Base-by-base conservation (phyloP, 2,797 vertebrate genomes). In the Lates japonicus region DNA sequence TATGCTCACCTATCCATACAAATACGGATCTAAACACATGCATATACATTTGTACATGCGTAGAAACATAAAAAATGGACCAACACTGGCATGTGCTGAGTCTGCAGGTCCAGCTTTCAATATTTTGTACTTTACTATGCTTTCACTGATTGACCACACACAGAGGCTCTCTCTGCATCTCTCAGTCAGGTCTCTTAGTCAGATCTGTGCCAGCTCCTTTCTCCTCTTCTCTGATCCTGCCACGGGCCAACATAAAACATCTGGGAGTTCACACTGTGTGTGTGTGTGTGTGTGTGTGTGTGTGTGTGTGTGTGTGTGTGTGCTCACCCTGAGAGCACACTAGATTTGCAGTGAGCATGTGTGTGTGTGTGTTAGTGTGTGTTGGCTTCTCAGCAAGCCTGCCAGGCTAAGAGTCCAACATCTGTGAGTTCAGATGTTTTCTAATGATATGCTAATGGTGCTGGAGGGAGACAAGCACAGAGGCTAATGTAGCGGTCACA, bases 391-490 rank as follows among this genome's bases (percentile, higher is more conserved):
- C 88, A 83, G 90, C 78, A 80, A 87, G 87, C 90, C 90, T 94
- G 93, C 91, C 93, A 91, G 91, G 90, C 80, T 90, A 87, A 90
- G 82, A 83, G 84, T 88, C 92, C 90, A 93, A 94, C 93, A 95
- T 95, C 94, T 95, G 94, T 87, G 92, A 84, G 91, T 92, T 94
- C 91, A 94, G 92, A 95, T 95, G 93, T 94, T 92, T 94, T 92
- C 90, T 94, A 94, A 94, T 94, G 93, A 94, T 93, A 94, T 94
- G 91, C 92, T 94, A 94, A 95, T 94, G 83, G 82, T 39, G 85
- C 92, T 92, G 90, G 88, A 92, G 89, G 89, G 91, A 87, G 87
- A 88, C 74, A 61, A 90, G 86, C 83, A 84, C 84, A 87, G 87
- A 86, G 91, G 89, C 91, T 92, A 94, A 93, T 90, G 88, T 85